Evolutionary conservation across 1,140 invertebrate species (phyloP).

Genomic region (Ruditapes philippinarum): DNA sequence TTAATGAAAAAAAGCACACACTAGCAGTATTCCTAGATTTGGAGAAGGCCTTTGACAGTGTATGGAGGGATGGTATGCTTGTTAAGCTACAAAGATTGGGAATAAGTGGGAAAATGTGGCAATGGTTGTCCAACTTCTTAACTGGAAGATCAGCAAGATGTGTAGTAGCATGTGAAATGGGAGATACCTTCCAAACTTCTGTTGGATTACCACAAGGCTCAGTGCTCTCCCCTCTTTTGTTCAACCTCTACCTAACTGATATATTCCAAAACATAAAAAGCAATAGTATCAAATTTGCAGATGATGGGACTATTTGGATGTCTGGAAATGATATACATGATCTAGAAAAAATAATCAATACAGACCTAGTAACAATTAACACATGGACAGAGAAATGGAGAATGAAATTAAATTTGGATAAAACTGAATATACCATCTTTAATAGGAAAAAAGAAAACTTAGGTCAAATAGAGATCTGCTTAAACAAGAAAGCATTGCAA

Average conservation of each 20-base stretch:
- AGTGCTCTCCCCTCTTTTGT: slow-evolving; percentile 6
- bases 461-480: no score
- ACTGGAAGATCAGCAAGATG: background rate
- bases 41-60: slow-evolving; percentile 29
- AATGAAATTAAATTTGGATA: slow-evolving; percentile 7
- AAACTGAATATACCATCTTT: slow-evolving; percentile 33
- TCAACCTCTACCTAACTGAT: slow-evolving; percentile 30
- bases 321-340: background rate
- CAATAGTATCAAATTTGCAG: slow-evolving; percentile 17
- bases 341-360: background rate
- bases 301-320: no score
- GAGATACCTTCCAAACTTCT: background rate
- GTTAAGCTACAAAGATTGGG: background rate
- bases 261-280: background rate
- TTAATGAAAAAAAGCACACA: background rate
- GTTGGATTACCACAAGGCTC: slow-evolving; percentile 23
- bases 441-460: background rate
- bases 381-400: slow-evolving; percentile 35
- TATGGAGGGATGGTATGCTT: slow-evolving; percentile 5
- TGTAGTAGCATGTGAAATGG: background rate
- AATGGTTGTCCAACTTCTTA: slow-evolving; percentile 3
- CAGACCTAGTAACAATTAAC: no score
- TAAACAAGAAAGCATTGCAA: background rate
- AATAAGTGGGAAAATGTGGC: slow-evolving; percentile 28
- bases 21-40: background rate